These are phyloP conservation scores for Agriopis aurantiaria DNA, from an alignment of 2,888 invertebrate genomes.

Conservation along the genomic window DNA sequence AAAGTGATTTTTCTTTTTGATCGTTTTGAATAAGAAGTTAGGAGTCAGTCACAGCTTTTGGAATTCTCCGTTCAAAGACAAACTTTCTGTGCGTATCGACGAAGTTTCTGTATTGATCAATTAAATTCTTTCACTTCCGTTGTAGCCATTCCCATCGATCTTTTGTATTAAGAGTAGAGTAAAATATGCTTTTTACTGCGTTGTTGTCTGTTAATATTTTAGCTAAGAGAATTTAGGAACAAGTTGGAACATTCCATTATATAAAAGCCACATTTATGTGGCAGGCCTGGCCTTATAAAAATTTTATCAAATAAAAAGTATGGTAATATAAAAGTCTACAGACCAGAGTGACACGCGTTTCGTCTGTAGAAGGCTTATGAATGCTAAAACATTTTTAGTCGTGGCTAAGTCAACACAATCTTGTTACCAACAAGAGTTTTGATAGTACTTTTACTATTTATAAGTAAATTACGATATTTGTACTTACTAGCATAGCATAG, in stretches of 20 bases:
- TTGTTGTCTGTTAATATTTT: neutral
- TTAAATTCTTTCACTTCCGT: neutral
- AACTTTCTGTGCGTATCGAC: neutral
- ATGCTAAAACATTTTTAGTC: neutral
- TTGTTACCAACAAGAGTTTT: neutral
- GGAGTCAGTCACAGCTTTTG: neutral
- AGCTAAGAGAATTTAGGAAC: neutral
- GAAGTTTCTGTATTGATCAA: neutral
- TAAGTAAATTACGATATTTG: constrained; percentile 9
- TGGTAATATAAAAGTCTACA: too few species aligned
- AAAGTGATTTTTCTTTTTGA: too few species aligned
- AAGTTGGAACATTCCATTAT: neutral
- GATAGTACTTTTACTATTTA: neutral
- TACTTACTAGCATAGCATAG: constrained; percentile 6
- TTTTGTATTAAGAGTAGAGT: neutral
- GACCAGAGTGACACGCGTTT: too few species aligned
- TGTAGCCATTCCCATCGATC: constrained; percentile 11
- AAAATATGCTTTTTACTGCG: neutral
- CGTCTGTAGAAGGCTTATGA: neutral
- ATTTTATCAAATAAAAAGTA: too few species aligned
- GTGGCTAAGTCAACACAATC: neutral
- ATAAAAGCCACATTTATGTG: neutral
- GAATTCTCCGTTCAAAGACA: neutral
- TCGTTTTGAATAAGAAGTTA: too few species aligned
- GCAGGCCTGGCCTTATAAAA: neutral